Conservation (phyloP, 2,797 vertebrate genomes). For the Pogoniulus pusillus region DNA sequence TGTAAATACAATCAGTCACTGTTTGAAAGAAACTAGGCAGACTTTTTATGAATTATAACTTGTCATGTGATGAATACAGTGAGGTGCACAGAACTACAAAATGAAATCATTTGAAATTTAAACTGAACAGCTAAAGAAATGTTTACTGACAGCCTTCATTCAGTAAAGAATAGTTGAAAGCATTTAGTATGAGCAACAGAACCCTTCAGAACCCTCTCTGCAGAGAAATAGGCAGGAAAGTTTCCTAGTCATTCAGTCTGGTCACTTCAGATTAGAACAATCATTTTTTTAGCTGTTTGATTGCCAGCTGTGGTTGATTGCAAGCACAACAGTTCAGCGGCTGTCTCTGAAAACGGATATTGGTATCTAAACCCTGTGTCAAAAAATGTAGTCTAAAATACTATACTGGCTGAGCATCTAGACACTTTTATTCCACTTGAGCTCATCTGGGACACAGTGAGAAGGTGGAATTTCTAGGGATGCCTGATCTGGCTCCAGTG, state of each 20-base stretch:
- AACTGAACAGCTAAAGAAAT: not conserved
- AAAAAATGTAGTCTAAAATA: not conserved
- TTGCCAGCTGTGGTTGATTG: not conserved
- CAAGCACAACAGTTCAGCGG: not conserved
- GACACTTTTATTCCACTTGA: conserved; percentile 31
- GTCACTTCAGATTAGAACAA: not conserved
- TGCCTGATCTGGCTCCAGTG: not conserved
- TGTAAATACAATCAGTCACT: not conserved
- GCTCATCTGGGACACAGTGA: not conserved
- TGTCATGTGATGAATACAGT: not conserved
- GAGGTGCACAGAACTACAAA: not conserved
- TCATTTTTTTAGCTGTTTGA: not conserved
- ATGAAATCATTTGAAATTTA: not conserved
- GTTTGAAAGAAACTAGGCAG: not conserved
- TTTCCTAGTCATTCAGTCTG: not conserved
- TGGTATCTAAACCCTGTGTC: not conserved
- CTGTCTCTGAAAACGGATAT: not conserved
- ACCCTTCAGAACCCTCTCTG: not conserved
- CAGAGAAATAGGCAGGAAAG: not conserved
- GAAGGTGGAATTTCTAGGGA: not conserved
- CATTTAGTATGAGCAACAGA: not conserved
- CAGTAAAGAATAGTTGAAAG: not conserved
- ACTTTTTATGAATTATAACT: not conserved
- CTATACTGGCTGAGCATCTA: not conserved
- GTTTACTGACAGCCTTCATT: not conserved